Base-by-base conservation (phyloP, 2,113 vertebrate species). In the Thalassarche chlororhynchos region DNA sequence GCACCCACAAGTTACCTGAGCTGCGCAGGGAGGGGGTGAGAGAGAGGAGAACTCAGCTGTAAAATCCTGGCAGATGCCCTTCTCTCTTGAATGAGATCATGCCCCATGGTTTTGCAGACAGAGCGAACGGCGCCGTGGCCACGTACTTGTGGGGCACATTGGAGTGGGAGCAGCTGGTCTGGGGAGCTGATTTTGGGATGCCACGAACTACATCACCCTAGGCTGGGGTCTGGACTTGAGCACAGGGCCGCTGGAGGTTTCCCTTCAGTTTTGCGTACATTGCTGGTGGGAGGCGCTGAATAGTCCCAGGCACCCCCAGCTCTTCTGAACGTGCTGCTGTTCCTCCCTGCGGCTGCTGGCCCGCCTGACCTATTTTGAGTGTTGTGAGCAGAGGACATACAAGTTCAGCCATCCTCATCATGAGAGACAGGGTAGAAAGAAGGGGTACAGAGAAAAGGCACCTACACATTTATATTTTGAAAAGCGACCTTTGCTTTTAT, bases 71-170 rank as follows among this genome's bases (percentile, higher is more conserved):
- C 8, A 12, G 51, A 16, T 38, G 8, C 34, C 13, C 21, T 68
- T 69, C 36, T 65, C 26, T 57, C 44, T 36, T 14, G 13, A 61
- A 28, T 23, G 32, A 66, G 42, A 7, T 26, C 17, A 18, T 11
- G 74, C 4, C 19, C 17, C 6, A 1, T 10, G 17, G 19, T 70
- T 92, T 58, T 78, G 11, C 17, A 52, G 31, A 38, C 12, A 77
- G 7, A 44, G 28, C 1, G 2, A 91, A 74, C 0, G 34, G 7
- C 1, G 1, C 26, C 0, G 0, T 29, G 17, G 31, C 17, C 49
- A 17, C 0, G 0, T 40, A 6, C 23, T 52, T 29, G 10, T 34
- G 42, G 15, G 23, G 25, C 3, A 3, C 2, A 4, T 9, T 68
- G 36, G 16, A 3, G 8, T 17, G 15, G 25, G 24, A 68, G 20